Evolutionary conservation across 2,113 vertebrate species (phyloP), one percentile per base, ranked within the genome.

Genomic region (Leuciscus idus): DNA sequence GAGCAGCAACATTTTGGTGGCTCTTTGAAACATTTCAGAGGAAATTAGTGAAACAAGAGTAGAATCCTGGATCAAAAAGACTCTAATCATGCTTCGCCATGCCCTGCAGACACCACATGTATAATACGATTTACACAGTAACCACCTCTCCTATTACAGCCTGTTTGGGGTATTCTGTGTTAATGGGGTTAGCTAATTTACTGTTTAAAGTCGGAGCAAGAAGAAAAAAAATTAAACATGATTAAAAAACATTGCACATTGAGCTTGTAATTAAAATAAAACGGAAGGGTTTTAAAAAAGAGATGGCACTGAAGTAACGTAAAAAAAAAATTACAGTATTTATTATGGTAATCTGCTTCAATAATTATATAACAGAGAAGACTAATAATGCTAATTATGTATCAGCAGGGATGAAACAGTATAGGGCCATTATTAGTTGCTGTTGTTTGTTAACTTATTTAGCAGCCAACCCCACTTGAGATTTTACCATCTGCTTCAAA

Each of bases 131-230:
- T 96, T 95, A 90, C 94, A 92, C 93, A 94, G 93, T 94, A 95
- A 96, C 94, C 92, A 92, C 93, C 94, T 94, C 95, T 94, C 93
- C 90, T 93, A 91, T 94, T 94, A 92, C 93, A 84, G 93, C 92
- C 92, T 95, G 95, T 95, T 94, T 95, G 92, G 94, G 94, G 93
- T 91, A 91, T 91, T 94, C 91, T 92, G 92, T 95, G 95, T 95
- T 96, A 96, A 96, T 96, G 93, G 95, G 95, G 95, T 96, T 94
- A 95, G 94, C 93, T 96, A 94, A 96, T 95, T 96, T 93, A 92
- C 93, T 95, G 94, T 95, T 96, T 95, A 95, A 96, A 95, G 94
- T 96, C 68, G 57, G 75, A 81, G 72, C 68, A 88, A 95, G 48
- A 80, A 62, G 55, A 43, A 43, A 62, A 93, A 95, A 95, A 95